Evolutionary conservation across 2,113 vertebrate species (phyloP), one percentile per base, ranked within the genome.

Genomic region (Aegotheles bennettii): DNA sequence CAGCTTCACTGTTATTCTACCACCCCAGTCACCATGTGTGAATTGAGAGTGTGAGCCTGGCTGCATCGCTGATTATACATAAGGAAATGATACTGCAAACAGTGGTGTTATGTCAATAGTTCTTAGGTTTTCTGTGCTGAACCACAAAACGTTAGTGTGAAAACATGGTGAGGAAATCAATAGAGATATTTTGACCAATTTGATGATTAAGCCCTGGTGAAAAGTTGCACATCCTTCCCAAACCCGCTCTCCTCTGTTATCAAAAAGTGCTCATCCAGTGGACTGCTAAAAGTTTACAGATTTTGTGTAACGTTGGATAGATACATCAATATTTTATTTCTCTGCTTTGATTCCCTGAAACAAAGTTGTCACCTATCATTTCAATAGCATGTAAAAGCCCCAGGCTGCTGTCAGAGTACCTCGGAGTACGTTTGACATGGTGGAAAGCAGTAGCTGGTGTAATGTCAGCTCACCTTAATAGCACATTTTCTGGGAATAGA

Each of bases 81-180:
- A 67, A 65, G 20, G 93, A 77, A 97, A 67, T 47, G 23, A 86
- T 61, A 73, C 94, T 95, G 87, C 64, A 82, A 90, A 89, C 24
- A 91, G 61, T 61, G 69, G 38, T 33, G 20, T 75, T 43, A 43
- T 47, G 26, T 75, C 77, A 95, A 78, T n/a, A 94, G 40, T 1
- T 84, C 94, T 95, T 47, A 95, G 77, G 48, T 78, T 77, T 90
- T 77, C 68, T 82, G 16, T 42, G 84, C 38, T 89, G 78, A 69
- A 78, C 84, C 94, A 89, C 76, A 94, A 93, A 89, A 88, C 35
- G 23, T 57, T 88, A 16, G 11, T 79, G 45, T 73, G 65, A 70
- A 80, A 91, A 80, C 31, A 76, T 0, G 3, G 88, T 48, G 51
- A 81, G 70, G 85, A 93, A 89, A 87, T 83, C 31, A 95, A 60